phyloP scores from a whole-genome alignment of 2,888 invertebrate species.

The Philaethria dido region DNA sequence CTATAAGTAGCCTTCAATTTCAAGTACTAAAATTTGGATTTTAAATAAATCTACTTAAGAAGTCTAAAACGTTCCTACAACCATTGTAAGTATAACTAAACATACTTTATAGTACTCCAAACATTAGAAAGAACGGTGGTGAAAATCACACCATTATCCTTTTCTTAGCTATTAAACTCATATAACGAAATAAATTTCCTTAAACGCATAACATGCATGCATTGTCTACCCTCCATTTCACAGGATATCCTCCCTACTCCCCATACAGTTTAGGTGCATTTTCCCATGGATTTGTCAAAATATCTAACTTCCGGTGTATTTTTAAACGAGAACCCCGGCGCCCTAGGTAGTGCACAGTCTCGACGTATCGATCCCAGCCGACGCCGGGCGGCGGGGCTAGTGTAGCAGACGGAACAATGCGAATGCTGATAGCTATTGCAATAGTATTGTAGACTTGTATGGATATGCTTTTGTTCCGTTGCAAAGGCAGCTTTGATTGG shows the following conservation, averaged over 20 bases:
- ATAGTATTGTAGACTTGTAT: neutral
- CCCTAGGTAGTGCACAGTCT: conserved; percentile 45
- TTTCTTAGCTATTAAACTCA: conserved; percentile 14
- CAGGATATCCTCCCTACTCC: conserved; percentile 6
- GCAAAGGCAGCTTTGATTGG: neutral
- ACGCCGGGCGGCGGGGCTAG: conserved; percentile 44
- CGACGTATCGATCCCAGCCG: conserved; percentile 52
- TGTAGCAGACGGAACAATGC: conserved; percentile 8
- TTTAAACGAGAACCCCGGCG: conserved; percentile 43
- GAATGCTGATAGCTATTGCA: neutral
- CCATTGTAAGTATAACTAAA: neutral
- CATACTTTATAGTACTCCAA: neutral
- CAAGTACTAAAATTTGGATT: neutral
- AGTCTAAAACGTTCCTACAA: neutral
- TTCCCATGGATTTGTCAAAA: conserved; percentile 8
- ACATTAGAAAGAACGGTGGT: neutral
- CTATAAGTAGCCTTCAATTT: neutral
- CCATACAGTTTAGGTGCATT: conserved; percentile 5
- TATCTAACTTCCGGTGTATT: conserved; percentile 44
- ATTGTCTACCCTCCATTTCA: conserved; percentile 18
- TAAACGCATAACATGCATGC: conserved; percentile 21
- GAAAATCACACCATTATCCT: neutral
- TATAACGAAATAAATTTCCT: conserved; percentile 20
- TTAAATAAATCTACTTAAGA: neutral
- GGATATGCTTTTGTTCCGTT: neutral